Evolutionary conservation across 1,140 invertebrate species (phyloP).

Genomic region (Lycorma delicatula): DNA sequence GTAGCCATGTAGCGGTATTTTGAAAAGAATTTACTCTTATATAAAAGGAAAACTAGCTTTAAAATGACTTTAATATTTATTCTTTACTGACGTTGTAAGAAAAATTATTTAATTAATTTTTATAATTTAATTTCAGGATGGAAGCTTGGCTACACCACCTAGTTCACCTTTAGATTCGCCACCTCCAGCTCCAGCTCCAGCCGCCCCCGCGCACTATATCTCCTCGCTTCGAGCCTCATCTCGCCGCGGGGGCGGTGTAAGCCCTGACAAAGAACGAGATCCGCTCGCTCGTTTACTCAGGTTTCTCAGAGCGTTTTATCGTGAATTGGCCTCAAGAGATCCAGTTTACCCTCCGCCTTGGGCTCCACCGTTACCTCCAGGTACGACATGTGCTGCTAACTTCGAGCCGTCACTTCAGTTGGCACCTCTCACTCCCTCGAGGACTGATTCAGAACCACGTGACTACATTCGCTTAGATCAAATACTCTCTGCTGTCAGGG

Average conservation of each 20-base stretch:
- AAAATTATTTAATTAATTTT: neutral
- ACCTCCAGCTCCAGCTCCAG: slow-evolving; percentile 5
- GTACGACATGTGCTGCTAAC: slow-evolving; percentile 39
- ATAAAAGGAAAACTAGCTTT: too few relatives aligned
- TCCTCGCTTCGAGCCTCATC: slow-evolving; percentile 38
- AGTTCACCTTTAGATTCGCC: slow-evolving; percentile 15
- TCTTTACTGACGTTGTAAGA: too few relatives aligned
- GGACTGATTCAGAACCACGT: slow-evolving; percentile 9
- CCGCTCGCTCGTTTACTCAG: slow-evolving; percentile 37
- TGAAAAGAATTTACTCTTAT: too few relatives aligned
- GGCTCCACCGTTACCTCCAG: slow-evolving; percentile 38
- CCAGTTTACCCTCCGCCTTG: slow-evolving; percentile 38
- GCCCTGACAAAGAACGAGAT: slow-evolving; percentile 38
- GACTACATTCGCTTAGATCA: slow-evolving; percentile 39
- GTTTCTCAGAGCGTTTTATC: slow-evolving; percentile 13
- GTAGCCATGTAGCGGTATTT: too few relatives aligned
- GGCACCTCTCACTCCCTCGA: slow-evolving; percentile 35
- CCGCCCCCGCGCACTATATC: slow-evolving; percentile 27
- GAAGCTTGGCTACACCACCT: slow-evolving; percentile 9
- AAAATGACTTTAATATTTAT: too few relatives aligned
- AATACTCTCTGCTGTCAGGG: slow-evolving; percentile 39
- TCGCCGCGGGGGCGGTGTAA: slow-evolving; percentile 31
- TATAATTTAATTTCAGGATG: slow-evolving; percentile 10
- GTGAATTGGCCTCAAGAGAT: slow-evolving; percentile 39
- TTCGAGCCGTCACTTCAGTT: slow-evolving; percentile 42